Evolutionary conservation across 1,140 invertebrate genomes (phyloP).

Genomic region (Dendrolimus kikuchii): DNA sequence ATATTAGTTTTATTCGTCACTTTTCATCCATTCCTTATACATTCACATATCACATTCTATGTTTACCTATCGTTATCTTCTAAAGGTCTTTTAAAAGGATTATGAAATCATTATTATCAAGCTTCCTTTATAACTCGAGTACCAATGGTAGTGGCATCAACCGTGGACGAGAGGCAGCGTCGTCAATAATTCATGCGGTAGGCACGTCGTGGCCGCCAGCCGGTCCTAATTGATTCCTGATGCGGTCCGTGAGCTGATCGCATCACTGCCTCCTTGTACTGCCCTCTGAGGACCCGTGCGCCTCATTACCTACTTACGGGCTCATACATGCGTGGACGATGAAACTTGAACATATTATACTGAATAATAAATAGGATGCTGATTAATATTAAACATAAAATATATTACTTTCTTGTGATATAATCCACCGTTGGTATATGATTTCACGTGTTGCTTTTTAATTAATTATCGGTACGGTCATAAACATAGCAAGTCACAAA

Average conservation of each 20-base stretch:
- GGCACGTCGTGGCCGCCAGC: conserved; percentile 56
- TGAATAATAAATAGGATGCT: conserved; percentile 1
- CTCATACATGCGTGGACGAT: conserved; percentile 20
- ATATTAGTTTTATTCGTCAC: no score
- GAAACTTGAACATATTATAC: conserved; percentile 19
- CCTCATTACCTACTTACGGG: conserved; percentile 53
- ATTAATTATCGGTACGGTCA: no score
- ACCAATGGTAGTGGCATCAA: conserved; percentile 23
- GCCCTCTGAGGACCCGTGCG: conserved; percentile 47
- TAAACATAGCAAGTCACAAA: no score
- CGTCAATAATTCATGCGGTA: conserved; percentile 68
- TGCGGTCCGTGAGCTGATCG: conserved; percentile 52
- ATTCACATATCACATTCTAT: no score
- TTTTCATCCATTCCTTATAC: no score
- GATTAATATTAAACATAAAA: no score
- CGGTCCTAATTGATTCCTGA: conserved; percentile 69
- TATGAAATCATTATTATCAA: no score
- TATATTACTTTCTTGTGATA: no score
- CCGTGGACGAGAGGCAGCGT: conserved; percentile 34
- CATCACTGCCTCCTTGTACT: conserved; percentile 61
- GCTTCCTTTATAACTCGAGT: conserved; percentile 21
- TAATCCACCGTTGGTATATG: no score
- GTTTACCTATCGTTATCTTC: no score
- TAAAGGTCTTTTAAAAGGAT: no score
- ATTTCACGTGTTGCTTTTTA: no score